These are phyloP conservation scores for Urocynchramus pylzowi DNA, from an alignment of 2,113 vertebrate species.

Conservation along the genomic window DNA sequence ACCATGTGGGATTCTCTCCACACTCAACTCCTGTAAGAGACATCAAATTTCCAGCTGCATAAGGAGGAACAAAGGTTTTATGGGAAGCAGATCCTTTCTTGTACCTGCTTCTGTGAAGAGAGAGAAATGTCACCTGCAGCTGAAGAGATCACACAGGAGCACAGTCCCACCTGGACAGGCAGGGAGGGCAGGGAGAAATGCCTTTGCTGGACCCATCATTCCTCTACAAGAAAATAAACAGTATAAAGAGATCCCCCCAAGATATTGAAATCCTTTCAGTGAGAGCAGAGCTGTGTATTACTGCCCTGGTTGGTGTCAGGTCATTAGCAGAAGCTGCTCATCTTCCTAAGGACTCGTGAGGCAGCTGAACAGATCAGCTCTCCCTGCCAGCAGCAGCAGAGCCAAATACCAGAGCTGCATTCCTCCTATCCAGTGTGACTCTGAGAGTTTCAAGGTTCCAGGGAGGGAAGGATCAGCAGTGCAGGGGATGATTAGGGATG, in stretches of 20 bases:
- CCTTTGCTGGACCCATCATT: neutral
- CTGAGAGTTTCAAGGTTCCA: neutral
- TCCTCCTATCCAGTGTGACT: neutral
- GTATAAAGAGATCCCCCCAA: neutral
- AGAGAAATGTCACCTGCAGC: neutral
- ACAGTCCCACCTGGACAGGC: neutral
- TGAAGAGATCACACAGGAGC: neutral
- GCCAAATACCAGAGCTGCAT: accelerated
- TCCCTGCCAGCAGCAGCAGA: neutral
- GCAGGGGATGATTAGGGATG: neutral
- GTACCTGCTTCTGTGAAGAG: neutral
- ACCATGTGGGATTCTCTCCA: slow-evolving; percentile 25
- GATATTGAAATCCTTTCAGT: neutral
- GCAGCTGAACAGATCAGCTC: neutral
- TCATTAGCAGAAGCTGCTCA: neutral
- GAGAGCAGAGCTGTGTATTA: neutral
- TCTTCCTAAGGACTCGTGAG: neutral
- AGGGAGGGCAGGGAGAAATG: neutral
- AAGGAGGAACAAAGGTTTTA: neutral
- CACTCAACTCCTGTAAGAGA: slow-evolving; percentile 22
- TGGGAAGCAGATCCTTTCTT: neutral
- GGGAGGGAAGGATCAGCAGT: neutral
- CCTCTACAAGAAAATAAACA: neutral
- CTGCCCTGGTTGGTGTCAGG: neutral
- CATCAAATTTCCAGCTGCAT: slow-evolving; percentile 25